Evolutionary conservation across 2,113 vertebrate species (phyloP).

Genomic region (Clarias macrocephalus): DNA sequence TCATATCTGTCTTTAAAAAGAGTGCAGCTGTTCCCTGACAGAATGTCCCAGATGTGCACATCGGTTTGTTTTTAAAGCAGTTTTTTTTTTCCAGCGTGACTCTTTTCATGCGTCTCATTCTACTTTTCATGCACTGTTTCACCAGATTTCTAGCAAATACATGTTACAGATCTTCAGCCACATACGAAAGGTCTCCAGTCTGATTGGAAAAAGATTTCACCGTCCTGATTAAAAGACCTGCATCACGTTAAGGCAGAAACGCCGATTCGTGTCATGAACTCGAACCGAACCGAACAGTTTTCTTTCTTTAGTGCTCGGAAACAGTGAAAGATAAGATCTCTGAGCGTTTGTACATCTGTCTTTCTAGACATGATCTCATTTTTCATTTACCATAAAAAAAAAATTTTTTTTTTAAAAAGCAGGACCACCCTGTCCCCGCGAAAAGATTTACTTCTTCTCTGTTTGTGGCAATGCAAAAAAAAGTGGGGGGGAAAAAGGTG

Average conservation of each 20-base stretch:
- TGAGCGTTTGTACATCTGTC: slow-evolving; percentile 7
- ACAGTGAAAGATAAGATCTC: not conserved
- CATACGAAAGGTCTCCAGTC: not conserved
- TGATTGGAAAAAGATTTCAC: not conserved
- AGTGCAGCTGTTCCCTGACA: not conserved
- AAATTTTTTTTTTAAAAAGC: not conserved
- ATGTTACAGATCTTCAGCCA: not conserved
- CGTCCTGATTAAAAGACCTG: not conserved
- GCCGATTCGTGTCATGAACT: not conserved
- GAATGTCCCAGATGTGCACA: not conserved
- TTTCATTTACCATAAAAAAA: slow-evolving; percentile 21
- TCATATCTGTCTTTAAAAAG: not conserved
- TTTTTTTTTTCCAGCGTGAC: not conserved
- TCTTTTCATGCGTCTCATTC: not conserved
- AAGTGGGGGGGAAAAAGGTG: not conserved
- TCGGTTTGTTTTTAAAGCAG: not conserved
- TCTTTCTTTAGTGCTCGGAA: not conserved
- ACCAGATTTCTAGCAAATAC: not conserved
- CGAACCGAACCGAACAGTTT: not conserved
- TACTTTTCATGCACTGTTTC: not conserved
- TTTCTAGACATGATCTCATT: slow-evolving; percentile 47
- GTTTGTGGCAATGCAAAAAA: slow-evolving; percentile 21
- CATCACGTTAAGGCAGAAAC: not conserved
- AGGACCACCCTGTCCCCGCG: slow-evolving; percentile 16
- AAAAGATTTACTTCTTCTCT: slow-evolving; percentile 8